Base-by-base conservation (phyloP, 2,888 invertebrate species). In the Drosophila quinaria region DNA sequence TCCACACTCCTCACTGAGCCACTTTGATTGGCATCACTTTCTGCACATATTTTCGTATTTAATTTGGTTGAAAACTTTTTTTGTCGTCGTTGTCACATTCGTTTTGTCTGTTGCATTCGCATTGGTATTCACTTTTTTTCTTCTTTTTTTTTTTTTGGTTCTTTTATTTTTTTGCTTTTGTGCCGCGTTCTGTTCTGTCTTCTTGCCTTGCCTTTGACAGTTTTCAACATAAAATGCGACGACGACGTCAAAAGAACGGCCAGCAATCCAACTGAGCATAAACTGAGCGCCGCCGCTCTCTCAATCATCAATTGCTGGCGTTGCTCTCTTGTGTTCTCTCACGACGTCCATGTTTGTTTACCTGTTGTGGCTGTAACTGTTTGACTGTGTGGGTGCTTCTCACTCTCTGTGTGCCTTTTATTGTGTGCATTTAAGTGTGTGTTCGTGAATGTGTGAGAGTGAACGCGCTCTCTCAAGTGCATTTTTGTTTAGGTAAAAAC, bases 401-500 rank as follows among this genome's bases (percentile, higher is more conserved):
- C 8, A 10, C 29, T 62, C 54, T 64, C 68, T 64, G 58, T 58
- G 22, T 51, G 67, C 42, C 11, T 51, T 33, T 50, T 3, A n/a
- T 13, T 35, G 9, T 39, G 62, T 29, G 29, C 29, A 29, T n/a
- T 35, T 65, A 10, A 46, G 37, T 60, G 42, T 54, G 33, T 17
- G 17, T 47, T 42, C 13, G 51, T 42, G 41, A 37, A 33, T 25
- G 39, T 49, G 25, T 52, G 35, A 33, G 50, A 56, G 67, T 42
- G 72, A 50, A 49, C 19, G 56, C 44, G 70, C 89, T 83, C 84
- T 88, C 84, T 86, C 87, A 88, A 84, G 89, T 84, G 89, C 89
- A 84, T 88, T 84, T 82, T 70, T 89, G 77, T 87, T 89, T 89
- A 89, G 87, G 87, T 89, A 89, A 77, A 87, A 87, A 84, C 80